Evolutionary conservation across 2,113 vertebrate species (phyloP), one percentile per base, ranked within the genome.

Genomic region (Vicugna pacos): DNA sequence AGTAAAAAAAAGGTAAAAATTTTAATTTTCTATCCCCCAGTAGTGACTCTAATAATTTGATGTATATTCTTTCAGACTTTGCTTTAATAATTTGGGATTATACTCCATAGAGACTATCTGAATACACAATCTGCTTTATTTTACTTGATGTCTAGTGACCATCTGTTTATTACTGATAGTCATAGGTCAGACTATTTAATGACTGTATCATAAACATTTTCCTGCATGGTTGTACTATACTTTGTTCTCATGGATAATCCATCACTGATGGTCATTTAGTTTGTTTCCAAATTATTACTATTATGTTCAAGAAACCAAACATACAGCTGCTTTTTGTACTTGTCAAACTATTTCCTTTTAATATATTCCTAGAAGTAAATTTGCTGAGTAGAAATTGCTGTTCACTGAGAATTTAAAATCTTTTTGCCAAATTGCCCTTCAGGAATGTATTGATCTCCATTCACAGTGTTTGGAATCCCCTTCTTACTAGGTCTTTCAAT

Each of bases 361-460:
- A 79, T 70, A 58, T 65, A 42, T 84, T 42, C 16, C 56, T 95
- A 89, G 72, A 85, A 85, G n/a, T 65, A 89, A 88, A 67, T 83
- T 86, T 75, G 58, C 14, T 76, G 16, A 86, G 19, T 65, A 19
- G 2, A 88, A 92, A 75, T 77, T 77, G 15, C 14, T 86, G 1
- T 58, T 12, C 8, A 62, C 24, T 70, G 67, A 52, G 32, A 65
- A 70, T 84, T 86, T 20, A 19, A 76, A 91, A 62, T 9, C 1
- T 13, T 91, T 54, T 92, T 84, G 6, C 8, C 20, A 62, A 86
- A 67, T 52, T 28, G 11, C 38, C 38, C 8, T 42, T 80, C 26
- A 85, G 56, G 81, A 58, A 81, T 42, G 13, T 58, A 60, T 48
- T 60, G 20, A 58, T 65, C 12, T 81, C 6, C 22, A 16, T 50